These are phyloP conservation scores for Synchiropus splendidus DNA, from an alignment of 2,113 vertebrate species.

Conservation along the genomic window DNA sequence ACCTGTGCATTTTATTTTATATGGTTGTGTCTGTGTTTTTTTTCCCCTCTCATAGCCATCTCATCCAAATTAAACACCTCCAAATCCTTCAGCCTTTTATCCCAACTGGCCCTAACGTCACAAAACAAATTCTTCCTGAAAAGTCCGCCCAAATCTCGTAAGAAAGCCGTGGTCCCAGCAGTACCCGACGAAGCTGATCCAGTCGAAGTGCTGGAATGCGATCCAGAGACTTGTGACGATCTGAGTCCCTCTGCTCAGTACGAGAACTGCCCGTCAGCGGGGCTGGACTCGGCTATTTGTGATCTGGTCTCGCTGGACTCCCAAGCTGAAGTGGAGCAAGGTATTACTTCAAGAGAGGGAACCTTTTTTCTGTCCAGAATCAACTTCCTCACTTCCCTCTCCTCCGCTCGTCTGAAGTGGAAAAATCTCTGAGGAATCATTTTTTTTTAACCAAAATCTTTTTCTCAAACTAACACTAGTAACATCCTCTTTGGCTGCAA, in stretches of 20 bases:
- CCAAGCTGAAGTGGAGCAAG: constrained; percentile 75
- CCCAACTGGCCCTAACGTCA: constrained; percentile 75
- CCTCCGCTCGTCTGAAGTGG: too few relatives aligned
- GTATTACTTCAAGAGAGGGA: constrained; percentile 60
- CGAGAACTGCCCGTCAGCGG: constrained; percentile 30
- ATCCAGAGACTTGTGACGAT: constrained; percentile 26
- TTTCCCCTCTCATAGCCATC: constrained; percentile 67
- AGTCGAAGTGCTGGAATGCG: constrained; percentile 24
- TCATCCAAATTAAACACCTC: constrained; percentile 64
- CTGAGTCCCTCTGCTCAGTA: constrained; percentile 30
- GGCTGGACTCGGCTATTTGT: constrained; percentile 55
- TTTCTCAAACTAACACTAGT: constrained; percentile 33
- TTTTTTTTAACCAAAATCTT: not conserved
- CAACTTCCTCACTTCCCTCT: too few relatives aligned
- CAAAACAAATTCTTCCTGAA: constrained; percentile 66
- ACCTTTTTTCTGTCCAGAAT: constrained; percentile 12
- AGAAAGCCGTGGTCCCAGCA: constrained; percentile 36
- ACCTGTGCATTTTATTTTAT: too few relatives aligned
- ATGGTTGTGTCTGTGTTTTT: constrained; percentile 26
- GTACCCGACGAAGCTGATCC: constrained; percentile 20
- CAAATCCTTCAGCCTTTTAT: constrained; percentile 75
- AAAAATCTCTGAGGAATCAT: not conserved
- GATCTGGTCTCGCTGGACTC: constrained; percentile 67
- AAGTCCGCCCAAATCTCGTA: constrained; percentile 56
- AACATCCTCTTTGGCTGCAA: constrained; percentile 7